A percentile compares a stretch with the other conserved stretches of the same genome.
These are phyloP conservation scores for Ectropis grisescens DNA, from an alignment of 1,140 invertebrate species.

Conservation along the genomic window DNA sequence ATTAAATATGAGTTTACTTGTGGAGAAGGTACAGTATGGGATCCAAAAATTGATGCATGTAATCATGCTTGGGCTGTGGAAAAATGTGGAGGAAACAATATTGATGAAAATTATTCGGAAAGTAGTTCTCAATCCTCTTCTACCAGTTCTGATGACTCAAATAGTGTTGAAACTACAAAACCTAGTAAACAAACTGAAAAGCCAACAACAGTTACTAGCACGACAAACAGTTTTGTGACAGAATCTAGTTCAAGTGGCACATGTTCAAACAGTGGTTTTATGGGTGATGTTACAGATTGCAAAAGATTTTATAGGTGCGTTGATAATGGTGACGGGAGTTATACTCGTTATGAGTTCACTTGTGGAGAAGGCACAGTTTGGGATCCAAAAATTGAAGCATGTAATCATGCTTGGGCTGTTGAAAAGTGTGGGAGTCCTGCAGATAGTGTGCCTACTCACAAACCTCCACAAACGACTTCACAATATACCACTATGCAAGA, in stretches of 20 bases:
- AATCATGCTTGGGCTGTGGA: slow-evolving; percentile 74
- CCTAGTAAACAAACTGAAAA: too few relatives aligned
- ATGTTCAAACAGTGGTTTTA: slow-evolving; percentile 71
- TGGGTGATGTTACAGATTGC: slow-evolving; percentile 70
- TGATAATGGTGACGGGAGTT: slow-evolving; percentile 70
- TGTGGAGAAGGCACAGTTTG: slow-evolving; percentile 71
- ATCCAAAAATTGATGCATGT: slow-evolving; percentile 71
- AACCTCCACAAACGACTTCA: slow-evolving; percentile 1
- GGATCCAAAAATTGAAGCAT: slow-evolving; percentile 33
- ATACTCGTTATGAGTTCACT: slow-evolving; percentile 72
- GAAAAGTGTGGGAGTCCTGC: slow-evolving; percentile 30
- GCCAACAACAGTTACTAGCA: too few relatives aligned
- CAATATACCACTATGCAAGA: too few relatives aligned
- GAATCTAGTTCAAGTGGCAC: background rate
- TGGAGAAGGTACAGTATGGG: slow-evolving; percentile 77
- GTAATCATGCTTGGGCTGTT: slow-evolving; percentile 54
- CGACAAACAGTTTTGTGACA: too few relatives aligned
- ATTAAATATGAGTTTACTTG: slow-evolving; percentile 75
- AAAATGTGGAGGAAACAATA: slow-evolving; percentile 52
- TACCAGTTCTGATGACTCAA: too few relatives aligned
- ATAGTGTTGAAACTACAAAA: too few relatives aligned
- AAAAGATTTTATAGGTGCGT: slow-evolving; percentile 76
- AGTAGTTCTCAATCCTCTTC: too few relatives aligned
- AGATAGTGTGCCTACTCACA: slow-evolving; percentile 1
- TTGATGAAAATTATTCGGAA: too few relatives aligned